A percentile compares a stretch with the other conserved stretches of the same genome.
phyloP scores from a whole-genome alignment of 2,797 vertebrate genomes.

The Tenualosa ilisha region DNA sequence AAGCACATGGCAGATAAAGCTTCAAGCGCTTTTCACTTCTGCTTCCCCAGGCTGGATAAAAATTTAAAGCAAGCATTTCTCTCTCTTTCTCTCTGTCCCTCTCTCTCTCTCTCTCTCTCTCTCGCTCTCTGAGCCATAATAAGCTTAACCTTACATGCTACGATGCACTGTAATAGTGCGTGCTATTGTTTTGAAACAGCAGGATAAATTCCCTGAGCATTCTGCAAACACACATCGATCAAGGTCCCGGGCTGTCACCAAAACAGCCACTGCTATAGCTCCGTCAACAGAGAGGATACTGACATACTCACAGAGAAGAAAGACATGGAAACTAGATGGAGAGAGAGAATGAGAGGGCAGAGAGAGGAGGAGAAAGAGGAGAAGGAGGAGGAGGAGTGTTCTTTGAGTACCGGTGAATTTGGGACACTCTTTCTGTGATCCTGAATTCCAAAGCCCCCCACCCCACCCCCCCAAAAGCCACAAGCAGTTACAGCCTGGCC shows the following conservation, averaged over 20 bases:
- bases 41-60: not conserved
- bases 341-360: not conserved
- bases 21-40: not conserved
- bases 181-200: slow-evolving; percentile 19
- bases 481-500: slow-evolving; percentile 37
- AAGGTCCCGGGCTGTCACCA: not conserved
- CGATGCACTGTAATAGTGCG: not conserved
- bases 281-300: not conserved
- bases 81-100: slow-evolving; percentile 1
- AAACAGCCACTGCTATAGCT: not conserved
- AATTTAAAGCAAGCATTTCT: not conserved
- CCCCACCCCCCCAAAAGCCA: slow-evolving; percentile 36
- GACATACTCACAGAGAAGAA: not conserved
- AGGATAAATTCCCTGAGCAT: not conserved
- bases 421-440: slow-evolving; percentile 36
- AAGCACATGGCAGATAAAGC: slow-evolving; percentile 10
- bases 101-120: slow-evolving; percentile 4
- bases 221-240: slow-evolving; percentile 17
- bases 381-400: not conserved
- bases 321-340: not conserved
- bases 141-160: slow-evolving; percentile 14
- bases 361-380: not conserved
- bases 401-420: slow-evolving; percentile 20
- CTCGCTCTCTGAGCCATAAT: not conserved
- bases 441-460: slow-evolving; percentile 36